A percentile compares a stretch with the other conserved stretches of the same genome.
Evolutionary conservation across 2,797 vertebrate genomes (phyloP).

Genomic region (Parauchenoglanis ngamensis): DNA sequence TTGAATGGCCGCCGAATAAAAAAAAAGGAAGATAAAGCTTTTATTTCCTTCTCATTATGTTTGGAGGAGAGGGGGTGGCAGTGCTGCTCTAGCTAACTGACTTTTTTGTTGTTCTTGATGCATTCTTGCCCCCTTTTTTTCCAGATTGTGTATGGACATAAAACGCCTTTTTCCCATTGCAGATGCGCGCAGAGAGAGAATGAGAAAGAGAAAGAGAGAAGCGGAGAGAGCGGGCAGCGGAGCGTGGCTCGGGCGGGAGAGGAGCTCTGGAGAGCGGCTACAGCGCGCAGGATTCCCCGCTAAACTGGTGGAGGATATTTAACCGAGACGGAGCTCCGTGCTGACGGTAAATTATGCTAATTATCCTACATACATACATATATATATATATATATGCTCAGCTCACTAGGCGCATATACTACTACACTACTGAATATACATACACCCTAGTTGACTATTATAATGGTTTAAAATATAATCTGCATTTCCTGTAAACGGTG

Average conservation of each 20-base stretch:
- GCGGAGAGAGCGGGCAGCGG: neutral
- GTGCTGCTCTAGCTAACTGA: slow-evolving; percentile 89
- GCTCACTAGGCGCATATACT: neutral
- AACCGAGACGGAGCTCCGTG: slow-evolving; percentile 1
- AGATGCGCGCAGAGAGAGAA: slow-evolving; percentile 38
- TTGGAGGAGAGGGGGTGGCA: slow-evolving; percentile 90
- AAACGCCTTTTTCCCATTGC: slow-evolving; percentile 80
- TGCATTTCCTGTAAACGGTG: neutral
- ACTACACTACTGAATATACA: neutral
- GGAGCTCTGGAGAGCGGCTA: slow-evolving; percentile 4
- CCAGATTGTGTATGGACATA: slow-evolving; percentile 93
- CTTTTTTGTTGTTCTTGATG: slow-evolving; percentile 99
- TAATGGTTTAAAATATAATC: too few species aligned
- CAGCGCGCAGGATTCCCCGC: neutral
- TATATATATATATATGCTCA: neutral
- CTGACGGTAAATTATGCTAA: slow-evolving; percentile 21
- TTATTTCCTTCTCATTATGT: slow-evolving; percentile 92
- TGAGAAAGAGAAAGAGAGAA: slow-evolving; percentile 23
- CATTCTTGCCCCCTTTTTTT: slow-evolving; percentile 88
- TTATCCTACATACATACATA: neutral
- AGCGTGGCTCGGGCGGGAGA: neutral
- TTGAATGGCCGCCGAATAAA: slow-evolving; percentile 99
- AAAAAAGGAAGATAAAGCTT: slow-evolving; percentile 99
- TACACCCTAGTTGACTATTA: neutral
- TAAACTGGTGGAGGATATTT: neutral